Percentiles rank a stretch among this genome's conserved stretches.
phyloP scores from a whole-genome alignment of 1,140 invertebrate species.

The Drusus annulatus region DNA sequence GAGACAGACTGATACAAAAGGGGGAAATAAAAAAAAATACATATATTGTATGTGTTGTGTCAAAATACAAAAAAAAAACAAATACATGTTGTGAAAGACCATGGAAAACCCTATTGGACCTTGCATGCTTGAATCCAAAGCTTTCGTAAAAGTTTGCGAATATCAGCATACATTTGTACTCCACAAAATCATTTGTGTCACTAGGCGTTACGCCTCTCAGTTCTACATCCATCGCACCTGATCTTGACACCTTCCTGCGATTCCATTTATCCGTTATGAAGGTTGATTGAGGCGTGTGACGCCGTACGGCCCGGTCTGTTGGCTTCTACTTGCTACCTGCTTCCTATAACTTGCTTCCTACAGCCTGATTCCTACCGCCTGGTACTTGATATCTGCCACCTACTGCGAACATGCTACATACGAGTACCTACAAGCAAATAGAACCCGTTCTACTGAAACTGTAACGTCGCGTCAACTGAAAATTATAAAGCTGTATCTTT shows the following conservation, averaged over 20 bases:
- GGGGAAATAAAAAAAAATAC: too few species aligned
- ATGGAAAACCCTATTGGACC: too few species aligned
- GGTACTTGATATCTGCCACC: not conserved
- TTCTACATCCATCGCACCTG: not conserved
- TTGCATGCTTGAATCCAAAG: too few species aligned
- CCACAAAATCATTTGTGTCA: too few species aligned
- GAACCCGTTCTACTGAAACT: not conserved
- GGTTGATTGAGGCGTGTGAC: constrained; percentile 26
- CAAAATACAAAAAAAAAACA: too few species aligned
- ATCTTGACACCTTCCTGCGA: not conserved
- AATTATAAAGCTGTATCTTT: not conserved
- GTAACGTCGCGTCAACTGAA: not conserved
- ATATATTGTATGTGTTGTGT: too few species aligned
- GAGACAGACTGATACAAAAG: too few species aligned
- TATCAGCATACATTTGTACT: too few species aligned
- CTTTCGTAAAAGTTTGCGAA: too few species aligned
- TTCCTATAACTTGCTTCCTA: not conserved
- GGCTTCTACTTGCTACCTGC: not conserved
- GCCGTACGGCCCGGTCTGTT: not conserved
- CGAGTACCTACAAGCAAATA: not conserved
- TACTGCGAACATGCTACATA: not conserved
- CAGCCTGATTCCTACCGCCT: not conserved
- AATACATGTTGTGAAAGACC: too few species aligned
- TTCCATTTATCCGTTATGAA: constrained; percentile 17
- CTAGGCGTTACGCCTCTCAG: too few species aligned